A percentile compares a stretch with the other conserved stretches of the same genome.
Evolutionary conservation across 2,113 vertebrate species (phyloP).

Genomic region (Miniopterus natalensis): DNA sequence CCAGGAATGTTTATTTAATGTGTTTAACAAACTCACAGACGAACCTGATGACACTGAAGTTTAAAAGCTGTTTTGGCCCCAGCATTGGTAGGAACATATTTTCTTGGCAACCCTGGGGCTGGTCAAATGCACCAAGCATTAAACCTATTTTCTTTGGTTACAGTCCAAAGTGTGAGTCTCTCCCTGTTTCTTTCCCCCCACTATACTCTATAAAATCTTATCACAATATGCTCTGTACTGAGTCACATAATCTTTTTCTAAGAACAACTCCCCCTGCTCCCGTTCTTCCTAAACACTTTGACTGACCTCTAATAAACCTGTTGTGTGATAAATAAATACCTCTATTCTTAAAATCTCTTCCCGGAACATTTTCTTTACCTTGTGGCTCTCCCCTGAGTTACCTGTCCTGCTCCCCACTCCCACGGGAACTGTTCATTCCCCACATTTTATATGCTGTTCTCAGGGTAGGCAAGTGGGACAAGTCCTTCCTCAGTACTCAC

Average conservation of each 20-base stretch:
- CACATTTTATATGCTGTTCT: neutral
- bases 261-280: neutral
- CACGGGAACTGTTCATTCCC: neutral
- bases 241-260: neutral
- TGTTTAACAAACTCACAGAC: constrained; percentile 26
- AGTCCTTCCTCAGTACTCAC: neutral
- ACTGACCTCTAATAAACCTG: neutral
- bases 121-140: constrained; percentile 1
- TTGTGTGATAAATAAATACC: constrained; percentile 1
- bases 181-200: neutral
- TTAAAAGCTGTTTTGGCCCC: constrained; percentile 44
- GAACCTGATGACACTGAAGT: neutral
- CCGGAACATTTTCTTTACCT: neutral
- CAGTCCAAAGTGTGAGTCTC: constrained; percentile 37
- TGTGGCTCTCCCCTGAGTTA: neutral
- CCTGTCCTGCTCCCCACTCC: neutral
- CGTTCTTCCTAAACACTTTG: neutral
- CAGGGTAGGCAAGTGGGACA: neutral
- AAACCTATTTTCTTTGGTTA: constrained; percentile 68
- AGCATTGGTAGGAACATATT: constrained; percentile 3
- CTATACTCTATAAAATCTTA: neutral
- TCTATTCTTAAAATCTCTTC: neutral
- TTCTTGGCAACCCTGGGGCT: constrained; percentile 50
- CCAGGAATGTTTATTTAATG: neutral
- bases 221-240: neutral